Evolutionary conservation across 1,140 invertebrate genomes (phyloP), one percentile per base, ranked within the genome.

Genomic region (Eciton burchellii): DNA sequence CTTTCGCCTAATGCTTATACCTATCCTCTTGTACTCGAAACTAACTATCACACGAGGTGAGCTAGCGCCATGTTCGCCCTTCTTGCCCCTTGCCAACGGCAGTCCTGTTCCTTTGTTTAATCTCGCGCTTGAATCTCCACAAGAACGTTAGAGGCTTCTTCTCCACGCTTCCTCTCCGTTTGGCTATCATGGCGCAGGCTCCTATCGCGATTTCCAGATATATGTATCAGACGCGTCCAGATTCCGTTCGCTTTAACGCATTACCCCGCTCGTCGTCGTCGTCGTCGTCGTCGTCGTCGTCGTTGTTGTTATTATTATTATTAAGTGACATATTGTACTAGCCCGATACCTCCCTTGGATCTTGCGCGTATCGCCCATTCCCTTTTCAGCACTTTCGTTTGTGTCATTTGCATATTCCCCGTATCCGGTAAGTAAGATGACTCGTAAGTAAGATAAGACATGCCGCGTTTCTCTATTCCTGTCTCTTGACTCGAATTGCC

Each of bases 81-180:
- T 60, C 77, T 66, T n/a, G 35, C 60, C 81, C 21, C 54, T 76
- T 65, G 41, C n/a, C 62, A 70, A 63, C 52, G 26, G 16, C 56
- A 63, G 43, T 79, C 21, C 76, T 82, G 70, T 89, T 88, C 91
- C 90, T 91, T 89, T 91, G 89, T 91, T 93, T 92, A 92, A 93
- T 92, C 89, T 89, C 88, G 85, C 76, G 83, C 63, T 59, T 70
- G 73, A 24, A 82, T 77, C 77, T 82, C 45, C 35, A 63, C 43
- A 26, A 57, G 24, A 16, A 57, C 19, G 49, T 77, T 70, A 52
- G 60, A 56, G 16, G 26, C 57, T 63, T 73, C 68, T 72, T 81
- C 57, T 43, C 35, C 6, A 43, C 29, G 19, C 54, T 54, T 72
- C 21, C 47, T 62, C 45, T 60, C 60, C 43, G 66, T 82, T 73